Base-by-base conservation (phyloP, 1,140 invertebrate species). In the Polypedilum vanderplanki region DNA sequence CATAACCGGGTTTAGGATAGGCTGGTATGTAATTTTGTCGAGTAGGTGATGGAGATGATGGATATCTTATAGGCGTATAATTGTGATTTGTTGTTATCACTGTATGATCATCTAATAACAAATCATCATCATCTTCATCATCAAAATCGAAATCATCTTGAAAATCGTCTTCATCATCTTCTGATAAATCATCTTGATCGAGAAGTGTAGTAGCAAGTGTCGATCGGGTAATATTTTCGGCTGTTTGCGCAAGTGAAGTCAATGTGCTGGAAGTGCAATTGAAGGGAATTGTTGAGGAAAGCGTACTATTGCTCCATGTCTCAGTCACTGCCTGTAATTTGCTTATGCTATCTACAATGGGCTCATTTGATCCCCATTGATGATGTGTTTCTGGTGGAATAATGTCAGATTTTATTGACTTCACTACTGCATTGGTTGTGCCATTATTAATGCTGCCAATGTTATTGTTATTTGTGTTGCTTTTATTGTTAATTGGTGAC, bases 51-150 rank as follows among this genome's bases (percentile, higher is more conserved):
- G 79, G 77, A 40, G 79, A 77, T 41, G 80, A 76, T 77, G 80
- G 79, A 40, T 79, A 77, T 77, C 81, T 80, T 74, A 81, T 82
- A 7, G 80, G 77, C 74, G 82, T 76, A 24, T 80, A 79, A 73
- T 80, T 82, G 74, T 83, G 82, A 74, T 81, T 82, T 75, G 81
- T 80, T 75, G 81, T 80, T 77, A 83, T 82, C 67, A 82, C 82
- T 77, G 80, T 83, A 75, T 83, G 83, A 74, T 83, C 83, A 77
- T 84, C 83, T 77, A 82, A 80, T 74, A 86, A 82, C 41, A 86
- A 85, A 76, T 87, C 86, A 73, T 87, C 85, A 33, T 86, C 86
- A 74, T 87, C 85, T 76, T 86, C 85, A 40, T 86, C 85, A 74
- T 86, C 85, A 74, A 70, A 70, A 20, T 83, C 81, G 74, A 86